Percentiles rank a stretch among this genome's conserved stretches.
Conservation (phyloP, 2,888 invertebrate genomes). For the Lithophane semibrunnea region DNA sequence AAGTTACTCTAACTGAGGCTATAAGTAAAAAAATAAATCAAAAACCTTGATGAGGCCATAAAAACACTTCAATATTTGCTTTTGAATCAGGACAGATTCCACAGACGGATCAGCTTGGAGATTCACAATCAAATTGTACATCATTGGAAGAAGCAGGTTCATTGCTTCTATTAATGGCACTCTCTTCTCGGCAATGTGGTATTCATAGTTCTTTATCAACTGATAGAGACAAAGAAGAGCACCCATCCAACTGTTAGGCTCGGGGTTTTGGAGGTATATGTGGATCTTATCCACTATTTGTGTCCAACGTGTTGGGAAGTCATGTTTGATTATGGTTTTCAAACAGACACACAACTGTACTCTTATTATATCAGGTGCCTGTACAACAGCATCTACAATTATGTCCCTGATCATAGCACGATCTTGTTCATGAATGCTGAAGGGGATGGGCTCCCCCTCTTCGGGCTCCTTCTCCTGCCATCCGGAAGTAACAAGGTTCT, state of each 20-base stretch:
- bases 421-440: constrained; percentile 98
- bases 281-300: constrained; percentile 98
- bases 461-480: constrained; percentile 97
- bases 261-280: constrained; percentile 97
- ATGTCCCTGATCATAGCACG: constrained; percentile 97
- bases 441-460: constrained; percentile 93
- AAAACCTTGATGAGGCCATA: constrained; percentile 96
- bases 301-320: constrained; percentile 98
- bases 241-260: constrained; percentile 96
- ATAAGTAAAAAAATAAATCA: background rate
- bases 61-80: constrained; percentile 97
- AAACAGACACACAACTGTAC: constrained; percentile 98
- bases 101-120: constrained; percentile 96
- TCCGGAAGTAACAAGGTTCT: constrained; percentile 96
- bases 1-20: background rate
- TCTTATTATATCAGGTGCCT: constrained; percentile 97
- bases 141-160: constrained; percentile 97
- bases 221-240: constrained; percentile 97
- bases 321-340: constrained; percentile 97
- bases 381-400: constrained; percentile 98
- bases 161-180: constrained; percentile 98
- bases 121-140: constrained; percentile 95
- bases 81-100: constrained; percentile 97
- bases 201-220: constrained; percentile 98
- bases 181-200: constrained; percentile 97